Base-by-base conservation (phyloP, 2,888 invertebrate species). In the Andricus quercusramuli region DNA sequence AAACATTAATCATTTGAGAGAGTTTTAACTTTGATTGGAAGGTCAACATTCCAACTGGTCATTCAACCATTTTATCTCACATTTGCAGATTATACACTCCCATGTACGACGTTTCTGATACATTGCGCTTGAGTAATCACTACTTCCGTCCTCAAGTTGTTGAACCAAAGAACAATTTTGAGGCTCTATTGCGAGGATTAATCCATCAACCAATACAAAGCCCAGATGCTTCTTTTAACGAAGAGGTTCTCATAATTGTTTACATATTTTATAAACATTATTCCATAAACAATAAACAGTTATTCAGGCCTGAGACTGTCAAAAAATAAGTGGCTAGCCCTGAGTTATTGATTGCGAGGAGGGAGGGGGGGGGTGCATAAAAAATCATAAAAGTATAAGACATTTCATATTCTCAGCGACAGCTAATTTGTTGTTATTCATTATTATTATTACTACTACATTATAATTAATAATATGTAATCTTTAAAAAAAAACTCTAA, bases 71-170 rank as follows among this genome's bases (percentile, higher is more conserved):
- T 62, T 15, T 62, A 62, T 62, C 62, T 62, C 15, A 62, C 62
- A 29, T 25, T 62, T 41, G 37, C 56, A 83, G 83, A 22, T 76
- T 85, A n/a, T 68, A 80, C 44, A 47, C 82, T 37, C 78, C 80
- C n/a, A 76, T 74, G 56, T 78, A 80, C 41, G 44, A 77, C 41
- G 78, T 77, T 15, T 64, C 68, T 8, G 62, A 83, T 20, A 80
- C 68, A n/a, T 22, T 87, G 0, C 94, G 95, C 84, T 86, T 95
- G 74, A 95, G 94, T 86, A 94, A 95, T 90, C 93, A 94, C 88
- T 95, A 93, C 88, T 94, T 94, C 89, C 93, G 94, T 83, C 95
- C 95, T 0, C 92, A 93, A 29, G 92, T 95, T 0, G 91, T 95
- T 9, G 95, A 95, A 84, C 84, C 88, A 37, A 88, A 87, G 82